Evolutionary conservation across 1,140 invertebrate genomes (phyloP).

Genomic region (honey bee (Apis mellifera)): Amel_HAv3.1 CM009939.2:10227501-10228000

Average conservation of each 20-base stretch:
- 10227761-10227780: neutral
- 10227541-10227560: too few relatives aligned
- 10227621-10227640: too few relatives aligned
- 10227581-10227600: too few relatives aligned
- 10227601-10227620: too few relatives aligned
- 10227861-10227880: neutral
- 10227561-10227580: too few relatives aligned
- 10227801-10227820: neutral
- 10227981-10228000: neutral
- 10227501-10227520: too few relatives aligned
- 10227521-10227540: too few relatives aligned
- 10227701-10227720: neutral
- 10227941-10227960: neutral
- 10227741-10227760: neutral
- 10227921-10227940: slow-evolving; percentile 11
- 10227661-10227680: neutral
- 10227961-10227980: neutral
- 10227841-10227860: neutral
- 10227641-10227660: too few relatives aligned
- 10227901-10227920: slow-evolving; percentile 51
- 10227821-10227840: slow-evolving; percentile 28
- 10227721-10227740: neutral
- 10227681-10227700: neutral
- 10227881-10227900: slow-evolving; percentile 3
- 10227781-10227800: neutral